phyloP scores from a whole-genome alignment of 2,113 vertebrate genomes.

The Amphiprion ocellaris region DNA sequence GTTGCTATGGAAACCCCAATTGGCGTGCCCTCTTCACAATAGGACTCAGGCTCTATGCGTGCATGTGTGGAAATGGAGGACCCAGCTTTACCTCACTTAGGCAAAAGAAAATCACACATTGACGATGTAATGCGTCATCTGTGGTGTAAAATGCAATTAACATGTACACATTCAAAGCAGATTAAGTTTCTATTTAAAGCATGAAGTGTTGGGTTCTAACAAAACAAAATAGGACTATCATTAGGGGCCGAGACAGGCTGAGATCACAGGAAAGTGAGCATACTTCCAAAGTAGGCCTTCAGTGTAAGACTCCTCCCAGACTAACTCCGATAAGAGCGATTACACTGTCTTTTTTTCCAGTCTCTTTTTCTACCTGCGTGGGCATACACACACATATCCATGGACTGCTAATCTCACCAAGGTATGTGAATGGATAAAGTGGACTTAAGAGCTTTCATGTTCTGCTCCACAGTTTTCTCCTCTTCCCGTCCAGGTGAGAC shows the following conservation, averaged over 20 bases:
- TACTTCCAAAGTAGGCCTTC: slow-evolving; percentile 53
- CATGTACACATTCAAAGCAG: slow-evolving; percentile 21
- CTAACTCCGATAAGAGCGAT: slow-evolving; percentile 25
- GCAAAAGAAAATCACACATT: slow-evolving; percentile 35
- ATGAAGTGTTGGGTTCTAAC: neutral
- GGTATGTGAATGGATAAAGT: slow-evolving; percentile 74
- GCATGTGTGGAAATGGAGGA: slow-evolving; percentile 30
- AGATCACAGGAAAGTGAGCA: slow-evolving; percentile 23
- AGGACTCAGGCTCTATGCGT: slow-evolving; percentile 25
- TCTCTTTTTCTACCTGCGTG: slow-evolving; percentile 42
- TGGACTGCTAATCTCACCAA: slow-evolving; percentile 66
- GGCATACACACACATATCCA: slow-evolving; percentile 45
- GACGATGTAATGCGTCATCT: slow-evolving; percentile 27
- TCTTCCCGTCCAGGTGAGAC: slow-evolving; percentile 67
- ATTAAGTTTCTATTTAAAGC: slow-evolving; percentile 49
- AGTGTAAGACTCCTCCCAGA: slow-evolving; percentile 1
- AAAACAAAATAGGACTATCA: slow-evolving; percentile 6
- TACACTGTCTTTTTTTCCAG: slow-evolving; percentile 3
- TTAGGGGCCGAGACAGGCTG: neutral
- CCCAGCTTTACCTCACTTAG: slow-evolving; percentile 2
- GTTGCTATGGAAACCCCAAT: slow-evolving; percentile 81
- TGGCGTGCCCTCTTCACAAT: slow-evolving; percentile 77
- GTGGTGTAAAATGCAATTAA: slow-evolving; percentile 56
- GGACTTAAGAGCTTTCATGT: slow-evolving; percentile 73
- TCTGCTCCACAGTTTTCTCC: slow-evolving; percentile 55